A percentile compares a stretch with the other conserved stretches of the same genome.
Conservation (phyloP, 2,113 vertebrate genomes). For the Leucopsar rothschildi region DNA sequence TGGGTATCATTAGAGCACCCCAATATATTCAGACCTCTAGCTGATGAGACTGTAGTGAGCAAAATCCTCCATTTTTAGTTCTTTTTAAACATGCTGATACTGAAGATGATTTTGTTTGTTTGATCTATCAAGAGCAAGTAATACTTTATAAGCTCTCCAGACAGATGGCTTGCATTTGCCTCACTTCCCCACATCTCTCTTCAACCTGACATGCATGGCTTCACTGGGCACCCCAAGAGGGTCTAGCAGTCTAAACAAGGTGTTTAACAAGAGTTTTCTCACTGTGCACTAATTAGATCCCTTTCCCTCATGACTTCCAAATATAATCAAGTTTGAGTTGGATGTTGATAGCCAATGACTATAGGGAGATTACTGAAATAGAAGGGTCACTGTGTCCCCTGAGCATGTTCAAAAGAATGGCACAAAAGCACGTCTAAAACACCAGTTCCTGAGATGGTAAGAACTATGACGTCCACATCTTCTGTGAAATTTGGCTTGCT, state of each 20-base stretch:
- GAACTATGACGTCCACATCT: neutral
- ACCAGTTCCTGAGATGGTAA: neutral
- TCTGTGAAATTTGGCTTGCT: neutral
- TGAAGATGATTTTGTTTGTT: neutral
- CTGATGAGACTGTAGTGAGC: neutral
- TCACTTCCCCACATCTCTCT: neutral
- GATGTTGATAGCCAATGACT: neutral
- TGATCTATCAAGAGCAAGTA: neutral
- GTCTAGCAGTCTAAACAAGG: neutral
- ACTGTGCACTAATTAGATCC: neutral
- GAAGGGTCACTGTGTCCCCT: neutral
- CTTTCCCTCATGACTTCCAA: neutral
- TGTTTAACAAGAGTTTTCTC: constrained; percentile 4
- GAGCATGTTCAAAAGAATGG: neutral
- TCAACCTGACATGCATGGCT: neutral
- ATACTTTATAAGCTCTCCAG: neutral
- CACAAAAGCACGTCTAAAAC: neutral
- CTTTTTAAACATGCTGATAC: neutral
- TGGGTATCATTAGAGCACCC: neutral
- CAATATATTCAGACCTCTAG: neutral
- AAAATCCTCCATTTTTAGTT: neutral
- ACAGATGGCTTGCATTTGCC: constrained; percentile 10
- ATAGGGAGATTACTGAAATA: neutral
- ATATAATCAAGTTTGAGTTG: neutral
- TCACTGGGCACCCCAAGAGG: neutral